Base-by-base conservation (phyloP, 2,113 vertebrate genomes). In the Lethenteron camtschaticum region DNA sequence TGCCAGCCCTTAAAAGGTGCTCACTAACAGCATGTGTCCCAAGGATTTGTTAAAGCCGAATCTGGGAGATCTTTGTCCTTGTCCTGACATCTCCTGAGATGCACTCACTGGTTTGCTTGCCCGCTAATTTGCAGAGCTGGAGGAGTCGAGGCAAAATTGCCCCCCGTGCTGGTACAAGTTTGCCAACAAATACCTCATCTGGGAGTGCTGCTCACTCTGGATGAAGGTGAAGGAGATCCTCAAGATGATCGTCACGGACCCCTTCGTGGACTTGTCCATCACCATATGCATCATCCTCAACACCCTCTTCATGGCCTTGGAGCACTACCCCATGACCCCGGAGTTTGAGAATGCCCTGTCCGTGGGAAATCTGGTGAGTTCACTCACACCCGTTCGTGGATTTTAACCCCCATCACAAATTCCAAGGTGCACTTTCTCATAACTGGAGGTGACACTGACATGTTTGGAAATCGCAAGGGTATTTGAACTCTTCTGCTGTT, bases 211-310 rank as follows among this genome's bases (percentile, higher is more conserved):
- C 75, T 84, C 88, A 0, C 56, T 77, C 68, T 99, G 94, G 94
- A 77, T 90, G 75, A 75, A 78, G 75, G 68, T 96, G 74, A 96
- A 96, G 80, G 78, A 85, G 75, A 80, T 77, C 71, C 83, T 95
- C 76, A 94, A 85, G 76, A 76, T 85, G 3, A 83, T 95, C 81
- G 89, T 96, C 74, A 96, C 90, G 86, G 94, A 97, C 76, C 94
- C 94, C 0, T 97, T 97, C 58, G 82, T 92, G 0, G 91, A 99
- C 81, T 82, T 97, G 71, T 78, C 87, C 66, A 96, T 96, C 81
- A 99, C 94, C 55, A 81, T 96, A 71, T 97, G 92, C 80, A 96
- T 96, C 18, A 88, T 97, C 63, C 82, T 96, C 76, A 97, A 96
- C 82, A 97, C 91, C 0, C 83, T 96, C 56, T 97, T 96, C 81